Base-by-base conservation (phyloP, 2,888 invertebrate species). In the Nemurella pictetii region DNA sequence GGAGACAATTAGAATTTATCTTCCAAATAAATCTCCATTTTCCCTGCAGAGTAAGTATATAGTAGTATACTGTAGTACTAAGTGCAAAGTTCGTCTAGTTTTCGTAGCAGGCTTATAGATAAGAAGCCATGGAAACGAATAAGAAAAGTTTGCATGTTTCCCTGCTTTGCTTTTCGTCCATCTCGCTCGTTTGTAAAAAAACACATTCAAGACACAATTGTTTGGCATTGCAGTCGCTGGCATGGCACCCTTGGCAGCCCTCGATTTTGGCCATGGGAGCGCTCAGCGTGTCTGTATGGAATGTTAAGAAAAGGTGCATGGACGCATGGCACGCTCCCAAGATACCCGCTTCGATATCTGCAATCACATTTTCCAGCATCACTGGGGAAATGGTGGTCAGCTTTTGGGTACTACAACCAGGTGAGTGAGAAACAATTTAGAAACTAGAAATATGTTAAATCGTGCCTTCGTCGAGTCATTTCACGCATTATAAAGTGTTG, bases 201-300 rank as follows among this genome's bases (percentile, higher is more conserved):
- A n/a, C n/a, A n/a, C n/a, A n/a, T n/a, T n/a, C n/a, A n/a, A n/a
- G n/a, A n/a, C n/a, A n/a, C n/a, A n/a, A n/a, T 55, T 55, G 55
- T 55, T 32, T 55, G 20, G 9, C 20, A 20, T 75, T 75, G 75
- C 75, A 75, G 75, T 3, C 75, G 15, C 7, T 75, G 26, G 75
- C 75, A 20, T 75, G 75, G 75, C 75, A 75, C 27, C 75, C 75
- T 27, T 75, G 75, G 75, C 26, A 75, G 27, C 75, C 75, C 7
- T 4, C 75, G 28, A 27, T 27, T n/a, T 25, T 75, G 75, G 75
- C 28, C 75, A 75, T 75, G 75, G 75, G 75, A 9, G 28, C 26
- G 75, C 25, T 28, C 28, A 27, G 27, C 28, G n/a, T 28, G 0
- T 27, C 28, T 1, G 27, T 75, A 9, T 75, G 75, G 75, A 75